A percentile compares a stretch with the other conserved stretches of the same genome.
phyloP scores from a whole-genome alignment of 2,113 vertebrate species.

The Actenoides hombroni region DNA sequence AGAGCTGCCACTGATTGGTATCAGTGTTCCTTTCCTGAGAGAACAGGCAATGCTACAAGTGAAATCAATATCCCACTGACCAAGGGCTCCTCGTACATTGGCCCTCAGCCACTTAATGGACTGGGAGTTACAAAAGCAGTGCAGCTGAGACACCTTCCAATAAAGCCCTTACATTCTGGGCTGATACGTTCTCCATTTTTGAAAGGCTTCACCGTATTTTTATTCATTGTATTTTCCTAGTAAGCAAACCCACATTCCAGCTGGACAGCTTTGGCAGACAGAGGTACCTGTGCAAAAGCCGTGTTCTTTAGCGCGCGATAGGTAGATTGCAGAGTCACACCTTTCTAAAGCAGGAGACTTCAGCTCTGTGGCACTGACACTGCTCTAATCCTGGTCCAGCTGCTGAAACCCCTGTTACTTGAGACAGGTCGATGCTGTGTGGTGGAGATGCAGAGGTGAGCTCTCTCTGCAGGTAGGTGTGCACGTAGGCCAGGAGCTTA shows the following conservation, averaged over 20 bases:
- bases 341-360: too few species aligned
- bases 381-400: neutral
- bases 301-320: neutral
- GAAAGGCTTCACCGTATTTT: neutral
- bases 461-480: neutral
- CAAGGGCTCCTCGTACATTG: neutral
- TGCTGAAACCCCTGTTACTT: neutral
- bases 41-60: neutral
- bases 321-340: neutral
- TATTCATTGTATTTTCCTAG: neutral
- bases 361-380: neutral
- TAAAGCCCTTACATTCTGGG: neutral
- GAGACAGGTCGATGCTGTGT: too few species aligned
- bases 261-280: too few species aligned
- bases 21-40: neutral
- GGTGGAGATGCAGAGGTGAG: neutral
- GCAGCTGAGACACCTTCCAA: neutral
- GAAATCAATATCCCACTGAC: neutral
- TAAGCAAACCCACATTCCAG: neutral
- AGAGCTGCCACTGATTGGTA: neutral
- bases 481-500: neutral
- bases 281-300: too few species aligned
- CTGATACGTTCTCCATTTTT: neutral
- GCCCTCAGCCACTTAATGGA: neutral
- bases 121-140: neutral